Evolutionary conservation across 2,888 invertebrate genomes (phyloP), one percentile per base, ranked within the genome.

Genomic region (Merodon equestris): DNA sequence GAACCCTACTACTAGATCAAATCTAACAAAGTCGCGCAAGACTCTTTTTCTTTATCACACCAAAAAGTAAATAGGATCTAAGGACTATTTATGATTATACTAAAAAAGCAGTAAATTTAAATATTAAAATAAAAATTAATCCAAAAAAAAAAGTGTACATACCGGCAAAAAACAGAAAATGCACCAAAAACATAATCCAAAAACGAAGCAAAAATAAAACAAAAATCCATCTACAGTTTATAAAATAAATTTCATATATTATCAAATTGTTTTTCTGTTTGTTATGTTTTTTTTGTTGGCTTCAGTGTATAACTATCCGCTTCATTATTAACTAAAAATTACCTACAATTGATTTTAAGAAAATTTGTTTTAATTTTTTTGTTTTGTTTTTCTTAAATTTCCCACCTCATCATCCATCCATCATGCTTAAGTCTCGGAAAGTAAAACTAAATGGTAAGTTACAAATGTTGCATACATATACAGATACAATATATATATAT

Each of bases 221-320:
- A 67, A 77, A 73, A 73, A n/a, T n/a, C 56, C 14, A 9, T 53
- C 61, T 68, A 74, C 58, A 70, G 58, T 70, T 79, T 79, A 79
- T 70, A 74, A 79, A 79, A 79, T 79, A 79, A 51, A 64, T 68
- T 68, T 64, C 74, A 70, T 79, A 79, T 79, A 73, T 79, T 64
- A 70, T 74, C 64, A 74, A 68, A 73, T 79, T 42, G 17, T 63
- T 68, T 63, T 57, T 36, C 34, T 73, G 27, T 58, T 60, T 36
- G 40, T 38, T 27, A 13, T 60, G 44, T 34, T 48, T 61, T 56
- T 40, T 7, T 27, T 27, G 40, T 10, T 27, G 2, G 27, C 27
- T 27, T 27, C 27, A 27, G 27, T 27, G 27, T 63, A 63, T 54
- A 77, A 68, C 77, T 73, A 74, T 79, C 74, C 74, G 58, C 45